Evolutionary conservation across 2,113 vertebrate genomes (phyloP).

Genomic region (Pelecanus crispus): DNA sequence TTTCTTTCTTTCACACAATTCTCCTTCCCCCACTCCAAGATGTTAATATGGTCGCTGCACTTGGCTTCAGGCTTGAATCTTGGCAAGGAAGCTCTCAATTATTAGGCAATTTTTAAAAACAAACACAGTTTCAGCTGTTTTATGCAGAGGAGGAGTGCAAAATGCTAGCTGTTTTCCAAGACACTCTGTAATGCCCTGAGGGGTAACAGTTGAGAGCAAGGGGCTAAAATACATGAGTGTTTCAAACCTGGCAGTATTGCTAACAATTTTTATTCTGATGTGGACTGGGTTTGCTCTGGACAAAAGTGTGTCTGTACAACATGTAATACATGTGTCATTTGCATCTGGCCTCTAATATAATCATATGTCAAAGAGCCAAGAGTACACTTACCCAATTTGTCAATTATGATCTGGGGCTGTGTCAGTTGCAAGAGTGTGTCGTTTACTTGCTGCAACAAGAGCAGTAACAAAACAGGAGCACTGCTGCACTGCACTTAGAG

Average conservation of each 20-base stretch:
- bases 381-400: neutral
- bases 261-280: neutral
- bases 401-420: accelerated
- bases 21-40: neutral
- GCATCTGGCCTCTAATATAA: neutral
- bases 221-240: neutral
- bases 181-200: neutral
- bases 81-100: neutral
- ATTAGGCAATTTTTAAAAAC: neutral
- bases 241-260: neutral
- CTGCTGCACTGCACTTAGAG: neutral
- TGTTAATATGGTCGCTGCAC: neutral
- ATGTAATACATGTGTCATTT: neutral
- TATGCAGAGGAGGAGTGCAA: neutral
- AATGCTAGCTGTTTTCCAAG: neutral
- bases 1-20: neutral
- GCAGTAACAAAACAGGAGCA: neutral
- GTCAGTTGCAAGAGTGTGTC: neutral
- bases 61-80: neutral
- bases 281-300: neutral
- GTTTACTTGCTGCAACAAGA: neutral
- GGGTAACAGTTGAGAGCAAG: neutral
- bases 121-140: neutral
- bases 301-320: neutral
- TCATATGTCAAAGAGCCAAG: neutral